Evolutionary conservation across 64 coral and sea anemone species (phyloP), one percentile per base, ranked within the genome.

Genomic region (Actinia equina): DNA sequence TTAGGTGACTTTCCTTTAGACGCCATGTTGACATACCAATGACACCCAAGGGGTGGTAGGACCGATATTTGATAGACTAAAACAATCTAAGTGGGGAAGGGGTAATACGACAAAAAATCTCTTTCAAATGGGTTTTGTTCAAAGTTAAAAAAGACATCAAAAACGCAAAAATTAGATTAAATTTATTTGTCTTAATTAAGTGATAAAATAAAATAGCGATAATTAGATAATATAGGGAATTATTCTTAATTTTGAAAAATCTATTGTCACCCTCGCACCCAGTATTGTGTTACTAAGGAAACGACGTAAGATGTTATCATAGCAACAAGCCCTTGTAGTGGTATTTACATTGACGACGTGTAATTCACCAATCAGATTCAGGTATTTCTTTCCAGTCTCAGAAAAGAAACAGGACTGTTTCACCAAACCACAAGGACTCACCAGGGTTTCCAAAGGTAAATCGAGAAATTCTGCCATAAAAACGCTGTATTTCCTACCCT

Each of bases 21-120:
- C 57, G 94, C 94, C 94, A 96, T 96, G 5, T 96, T 96, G 90
- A 79, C 69, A 74, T 14, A 41, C 25, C 0, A 65, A 74, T 25
- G 41, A 74, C 22, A 41, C 69, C 69, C 23, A 5, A 74, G 27
- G 27, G 69, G 27, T 9, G 26, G 69, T 12, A 30, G 69, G 69
- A 30, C 12, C 25, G 10, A 8, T 26, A 41, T 41, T 74, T 30
- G 25, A 30, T 4, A 71, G 26, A 37, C 69, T 13, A 74, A 74
- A 74, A 16, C 2, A 13, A 16, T 5, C 12, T 42, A 26, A 37
- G 69, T 25, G 25, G 69, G 27, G 69, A 11, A 12, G 26, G 69
- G 69, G 8, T 4, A 74, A 41, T 74, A 74, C 2, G 10, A 13
- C n/a, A n/a, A 74, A 74, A 74, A 15, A 14, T 42, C 8, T 22